Evolutionary conservation across 2,888 invertebrate genomes (phyloP).

Genomic region (Apodemia duryi): DNA sequence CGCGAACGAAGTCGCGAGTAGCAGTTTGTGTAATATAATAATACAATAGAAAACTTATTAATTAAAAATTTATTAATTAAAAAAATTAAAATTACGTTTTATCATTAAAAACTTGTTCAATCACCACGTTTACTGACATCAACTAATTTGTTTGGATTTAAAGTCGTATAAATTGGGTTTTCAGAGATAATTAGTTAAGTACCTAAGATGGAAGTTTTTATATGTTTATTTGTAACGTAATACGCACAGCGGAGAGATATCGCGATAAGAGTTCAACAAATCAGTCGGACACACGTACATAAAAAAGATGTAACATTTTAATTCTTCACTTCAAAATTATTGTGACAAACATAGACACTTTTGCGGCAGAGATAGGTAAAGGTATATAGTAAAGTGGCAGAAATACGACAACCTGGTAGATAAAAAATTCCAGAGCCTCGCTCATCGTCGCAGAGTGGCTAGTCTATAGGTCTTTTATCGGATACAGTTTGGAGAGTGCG

Average conservation of each 20-base stretch:
- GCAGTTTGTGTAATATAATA: too few species aligned
- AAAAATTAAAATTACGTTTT: background rate
- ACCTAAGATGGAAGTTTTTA: slow-evolving; percentile 30
- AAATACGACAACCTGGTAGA: too few species aligned
- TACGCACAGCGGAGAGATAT: slow-evolving; percentile 38
- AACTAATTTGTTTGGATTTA: slow-evolving; percentile 16
- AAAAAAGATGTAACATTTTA: background rate
- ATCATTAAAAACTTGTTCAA: background rate
- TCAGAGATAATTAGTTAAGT: slow-evolving; percentile 20
- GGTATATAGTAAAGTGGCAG: too few species aligned
- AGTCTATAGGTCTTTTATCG: too few species aligned
- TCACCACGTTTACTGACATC: slow-evolving; percentile 1
- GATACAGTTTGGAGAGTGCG: too few species aligned
- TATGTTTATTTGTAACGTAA: slow-evolving; percentile 33
- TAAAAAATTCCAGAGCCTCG: too few species aligned
- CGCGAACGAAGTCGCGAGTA: too few species aligned
- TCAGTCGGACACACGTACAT: slow-evolving; percentile 24
- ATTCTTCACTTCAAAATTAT: background rate
- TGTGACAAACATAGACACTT: too few species aligned
- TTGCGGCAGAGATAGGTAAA: too few species aligned
- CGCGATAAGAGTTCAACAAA: slow-evolving; percentile 39
- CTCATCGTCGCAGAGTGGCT: too few species aligned
- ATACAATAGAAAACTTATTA: too few species aligned
- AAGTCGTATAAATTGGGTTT: slow-evolving; percentile 20
- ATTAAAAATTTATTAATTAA: too few species aligned